Conservation (phyloP, 2,888 invertebrate genomes). For the Teleiodes luculella region DNA sequence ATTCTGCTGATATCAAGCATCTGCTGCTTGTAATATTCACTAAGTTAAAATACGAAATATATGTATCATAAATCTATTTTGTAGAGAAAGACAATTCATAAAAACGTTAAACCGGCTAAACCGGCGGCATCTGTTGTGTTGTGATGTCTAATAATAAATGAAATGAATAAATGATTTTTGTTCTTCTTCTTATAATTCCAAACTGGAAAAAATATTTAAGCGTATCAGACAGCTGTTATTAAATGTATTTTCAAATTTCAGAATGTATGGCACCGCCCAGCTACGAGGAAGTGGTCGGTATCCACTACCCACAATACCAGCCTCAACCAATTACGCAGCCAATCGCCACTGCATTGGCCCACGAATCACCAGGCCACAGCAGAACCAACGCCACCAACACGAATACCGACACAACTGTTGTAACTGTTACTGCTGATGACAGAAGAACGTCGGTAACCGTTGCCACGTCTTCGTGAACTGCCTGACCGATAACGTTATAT, state of each 20-base stretch:
- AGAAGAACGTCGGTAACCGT: conserved; percentile 39
- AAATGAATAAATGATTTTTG: too few relatives aligned
- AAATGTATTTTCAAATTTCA: conserved; percentile 41
- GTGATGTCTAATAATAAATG: too few relatives aligned
- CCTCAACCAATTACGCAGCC: conserved; percentile 60
- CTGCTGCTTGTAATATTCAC: too few relatives aligned
- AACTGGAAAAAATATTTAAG: too few relatives aligned
- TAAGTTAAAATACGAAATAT: too few relatives aligned
- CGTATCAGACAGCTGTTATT: too few relatives aligned
- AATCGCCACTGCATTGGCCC: conserved; percentile 54
- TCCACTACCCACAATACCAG: conserved; percentile 60
- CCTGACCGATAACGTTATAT: conserved; percentile 15
- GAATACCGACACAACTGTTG: conserved; percentile 27
- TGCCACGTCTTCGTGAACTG: conserved; percentile 39
- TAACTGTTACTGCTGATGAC: conserved; percentile 41
- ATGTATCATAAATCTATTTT: too few relatives aligned
- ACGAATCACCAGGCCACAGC: conserved; percentile 27
- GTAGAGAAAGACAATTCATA: too few relatives aligned
- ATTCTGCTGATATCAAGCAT: too few relatives aligned
- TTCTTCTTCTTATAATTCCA: too few relatives aligned
- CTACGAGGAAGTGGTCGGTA: conserved; percentile 69
- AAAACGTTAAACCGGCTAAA: too few relatives aligned
- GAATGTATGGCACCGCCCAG: conserved; percentile 71
- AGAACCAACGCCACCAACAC: conserved; percentile 22
- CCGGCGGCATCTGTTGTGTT: too few relatives aligned